Evolutionary conservation across 2,888 invertebrate genomes (phyloP).

Genomic region (Euzophera pinguis): DNA sequence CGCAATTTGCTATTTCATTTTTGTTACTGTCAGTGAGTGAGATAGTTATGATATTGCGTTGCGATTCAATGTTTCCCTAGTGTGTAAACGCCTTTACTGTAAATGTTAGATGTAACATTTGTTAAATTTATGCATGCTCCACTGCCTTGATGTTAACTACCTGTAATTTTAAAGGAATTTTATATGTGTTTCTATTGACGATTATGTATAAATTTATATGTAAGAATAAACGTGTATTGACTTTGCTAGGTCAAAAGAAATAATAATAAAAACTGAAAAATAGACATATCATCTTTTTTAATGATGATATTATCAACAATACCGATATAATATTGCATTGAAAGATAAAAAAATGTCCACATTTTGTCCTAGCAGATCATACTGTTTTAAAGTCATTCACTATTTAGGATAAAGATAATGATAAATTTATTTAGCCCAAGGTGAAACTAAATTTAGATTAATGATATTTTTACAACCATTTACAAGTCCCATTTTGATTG

Average conservation of each 20-base stretch:
- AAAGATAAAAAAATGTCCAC: neutral
- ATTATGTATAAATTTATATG: slow-evolving; percentile 40
- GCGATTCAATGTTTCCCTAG: neutral
- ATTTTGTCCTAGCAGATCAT: slow-evolving; percentile 17
- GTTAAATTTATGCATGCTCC: slow-evolving; percentile 56
- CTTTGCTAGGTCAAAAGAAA: slow-evolving; percentile 11
- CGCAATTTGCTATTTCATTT: no score
- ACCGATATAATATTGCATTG: neutral
- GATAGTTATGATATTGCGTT: no score
- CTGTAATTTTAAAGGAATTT: slow-evolving; percentile 51
- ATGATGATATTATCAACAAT: neutral
- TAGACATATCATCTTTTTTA: neutral
- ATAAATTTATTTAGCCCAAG: slow-evolving; percentile 20
- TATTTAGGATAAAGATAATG: slow-evolving; percentile 17
- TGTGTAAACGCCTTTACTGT: slow-evolving; percentile 3
- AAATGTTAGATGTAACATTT: slow-evolving; percentile 20
- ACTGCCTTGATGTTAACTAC: slow-evolving; percentile 67
- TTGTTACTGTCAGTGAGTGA: no score
- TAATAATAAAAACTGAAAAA: neutral
- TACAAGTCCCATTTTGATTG: slow-evolving; percentile 14
- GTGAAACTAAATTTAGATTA: slow-evolving; percentile 11
- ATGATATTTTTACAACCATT: slow-evolving; percentile 15
- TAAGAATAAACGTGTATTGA: slow-evolving; percentile 15
- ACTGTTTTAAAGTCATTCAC: slow-evolving; percentile 21
- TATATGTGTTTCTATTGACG: slow-evolving; percentile 47